phyloP scores from a whole-genome alignment of 2,113 vertebrate genomes.

The Microcebus tavaratra region DNA sequence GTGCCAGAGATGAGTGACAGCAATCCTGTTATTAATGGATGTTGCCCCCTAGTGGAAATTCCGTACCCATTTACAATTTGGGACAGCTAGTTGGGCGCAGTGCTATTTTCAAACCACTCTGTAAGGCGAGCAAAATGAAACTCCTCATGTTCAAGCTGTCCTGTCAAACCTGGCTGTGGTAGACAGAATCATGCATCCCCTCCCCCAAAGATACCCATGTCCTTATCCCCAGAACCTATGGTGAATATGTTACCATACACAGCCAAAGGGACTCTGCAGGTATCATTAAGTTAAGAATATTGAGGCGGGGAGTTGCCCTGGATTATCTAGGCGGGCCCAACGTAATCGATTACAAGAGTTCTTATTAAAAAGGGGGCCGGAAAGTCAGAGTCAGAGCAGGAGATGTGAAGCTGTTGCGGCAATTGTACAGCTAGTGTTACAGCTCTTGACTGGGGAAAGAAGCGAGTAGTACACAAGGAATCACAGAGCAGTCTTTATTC shows the following conservation, averaged over 20 bases:
- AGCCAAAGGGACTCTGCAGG: not conserved
- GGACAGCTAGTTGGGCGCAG: not conserved
- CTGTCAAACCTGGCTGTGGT: not conserved
- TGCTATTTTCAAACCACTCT: conserved; percentile 18
- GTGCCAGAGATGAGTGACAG: not conserved
- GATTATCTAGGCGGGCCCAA: not conserved
- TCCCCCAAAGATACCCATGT: not conserved
- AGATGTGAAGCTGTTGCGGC: not conserved
- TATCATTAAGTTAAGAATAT: not conserved
- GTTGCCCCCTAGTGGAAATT: conserved; percentile 82
- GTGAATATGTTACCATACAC: not conserved
- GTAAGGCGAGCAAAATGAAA: not conserved
- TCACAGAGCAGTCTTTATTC: no score
- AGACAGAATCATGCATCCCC: not conserved
- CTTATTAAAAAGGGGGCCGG: not conserved
- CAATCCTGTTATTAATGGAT: conserved; percentile 58
- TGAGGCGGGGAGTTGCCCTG: not conserved
- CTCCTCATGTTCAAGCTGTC: not conserved
- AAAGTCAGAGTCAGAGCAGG: not conserved
- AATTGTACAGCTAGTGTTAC: no score
- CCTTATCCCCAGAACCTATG: not conserved
- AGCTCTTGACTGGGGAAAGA: no score
- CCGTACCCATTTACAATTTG: not conserved
- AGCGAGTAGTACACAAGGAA: no score
- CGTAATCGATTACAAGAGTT: not conserved